Evolutionary conservation across 1,140 invertebrate genomes (phyloP).

Genomic region (Caenorhabditis tropicalis): DNA sequence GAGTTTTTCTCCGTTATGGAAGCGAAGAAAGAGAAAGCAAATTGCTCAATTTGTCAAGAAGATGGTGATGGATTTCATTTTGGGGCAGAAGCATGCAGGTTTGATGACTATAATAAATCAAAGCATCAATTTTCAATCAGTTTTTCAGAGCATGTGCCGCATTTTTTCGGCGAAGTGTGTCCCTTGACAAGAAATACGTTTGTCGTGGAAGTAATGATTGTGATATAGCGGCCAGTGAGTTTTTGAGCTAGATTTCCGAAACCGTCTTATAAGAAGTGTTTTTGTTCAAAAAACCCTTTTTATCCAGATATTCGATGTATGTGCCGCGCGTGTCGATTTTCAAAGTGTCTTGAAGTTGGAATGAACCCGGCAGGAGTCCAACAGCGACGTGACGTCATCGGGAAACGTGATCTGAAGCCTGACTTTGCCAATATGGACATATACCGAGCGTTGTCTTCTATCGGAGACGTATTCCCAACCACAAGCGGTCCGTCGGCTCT

Average conservation of each 20-base stretch:
- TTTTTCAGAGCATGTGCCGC: slow-evolving; percentile 47
- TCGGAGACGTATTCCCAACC: neutral
- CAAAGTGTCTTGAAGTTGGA: slow-evolving; percentile 43
- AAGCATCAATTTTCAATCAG: neutral
- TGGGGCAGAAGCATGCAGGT: slow-evolving; percentile 36
- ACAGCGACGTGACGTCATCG: slow-evolving; percentile 31
- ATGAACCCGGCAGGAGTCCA: slow-evolving; percentile 49
- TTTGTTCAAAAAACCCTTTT: neutral
- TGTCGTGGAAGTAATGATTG: slow-evolving; percentile 30
- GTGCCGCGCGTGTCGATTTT: slow-evolving; percentile 41
- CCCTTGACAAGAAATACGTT: slow-evolving; percentile 31
- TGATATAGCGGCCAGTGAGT: slow-evolving; percentile 37
- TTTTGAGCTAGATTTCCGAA: neutral
- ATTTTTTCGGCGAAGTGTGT: slow-evolving; percentile 47
- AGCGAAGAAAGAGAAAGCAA: neutral
- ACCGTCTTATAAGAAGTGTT: neutral
- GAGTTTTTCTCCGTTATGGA: too few relatives aligned
- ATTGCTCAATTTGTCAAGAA: slow-evolving; percentile 38
- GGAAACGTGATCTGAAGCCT: slow-evolving; percentile 28
- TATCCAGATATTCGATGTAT: slow-evolving; percentile 50
- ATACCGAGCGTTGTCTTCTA: neutral
- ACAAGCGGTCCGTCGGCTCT: neutral
- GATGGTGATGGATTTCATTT: slow-evolving; percentile 49
- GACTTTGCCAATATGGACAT: neutral
- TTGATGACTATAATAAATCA: neutral